Base-by-base conservation (phyloP, 2,797 vertebrate genomes). In the Acrocephalus scirpaceus region DNA sequence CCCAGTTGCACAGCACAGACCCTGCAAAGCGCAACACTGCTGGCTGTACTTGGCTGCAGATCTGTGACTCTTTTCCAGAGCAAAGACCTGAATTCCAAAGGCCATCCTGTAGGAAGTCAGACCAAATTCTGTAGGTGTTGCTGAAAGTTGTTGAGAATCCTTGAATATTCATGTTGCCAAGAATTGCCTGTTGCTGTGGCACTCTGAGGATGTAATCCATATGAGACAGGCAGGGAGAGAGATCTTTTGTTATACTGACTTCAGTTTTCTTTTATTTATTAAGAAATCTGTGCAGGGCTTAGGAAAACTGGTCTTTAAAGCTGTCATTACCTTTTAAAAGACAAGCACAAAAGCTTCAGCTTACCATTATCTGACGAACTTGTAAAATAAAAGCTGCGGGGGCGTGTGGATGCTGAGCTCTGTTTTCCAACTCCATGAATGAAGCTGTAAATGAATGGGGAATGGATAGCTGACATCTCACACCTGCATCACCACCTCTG, bases 301-400 rank as follows among this genome's bases (percentile, higher is more conserved):
- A 67, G 45, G 27, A 92, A 96, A 96, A 80, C 40, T 23, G 32
- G 44, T 94, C 60, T 94, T 92, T 93, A 90, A 71, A 90, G 40
- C 90, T 90, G 83, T 92, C 90, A 89, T 47, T 40, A 65, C 34
- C 50, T 94, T 87, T 90, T 54, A 27, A 93, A 91, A 92, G 56
- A 76, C 5, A 30, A 92, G 53, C 29, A 60, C 36, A 18, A 91
- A 87, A 93, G 19, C 72, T 87, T 79, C 48, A 89, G 13, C 23
- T 48, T 58, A 47, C 12, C 32, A 17, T 95, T 69, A 77, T 77
- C 60, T 91, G 75, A 91, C 2, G 17, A 32, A 77, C 80, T 54
- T 65, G 32, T 50, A 77, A 90, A 86, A 92, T 53, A 89, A 96
- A 95, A 87, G 45, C 76, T 78, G 51, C 3, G 8, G 61, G 67